Percentiles rank a stretch among this genome's conserved stretches.
These are phyloP conservation scores for Latheticus oryzae DNA, from an alignment of 2,888 invertebrate species.

Conservation along the genomic window DNA sequence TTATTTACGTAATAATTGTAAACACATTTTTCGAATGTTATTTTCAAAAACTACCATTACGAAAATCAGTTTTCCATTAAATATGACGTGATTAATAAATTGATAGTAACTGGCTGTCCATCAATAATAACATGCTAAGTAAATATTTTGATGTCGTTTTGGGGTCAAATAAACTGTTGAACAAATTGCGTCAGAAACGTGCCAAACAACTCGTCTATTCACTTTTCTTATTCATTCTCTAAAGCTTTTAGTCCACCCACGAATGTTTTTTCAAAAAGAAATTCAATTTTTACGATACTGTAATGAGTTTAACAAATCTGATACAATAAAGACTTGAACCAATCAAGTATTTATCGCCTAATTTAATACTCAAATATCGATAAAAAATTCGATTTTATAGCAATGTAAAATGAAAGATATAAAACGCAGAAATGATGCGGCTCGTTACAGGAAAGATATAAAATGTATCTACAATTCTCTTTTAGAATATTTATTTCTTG, in stretches of 20 bases:
- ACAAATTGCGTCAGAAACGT: conserved; percentile 11
- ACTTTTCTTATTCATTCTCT: background rate
- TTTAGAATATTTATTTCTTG: background rate
- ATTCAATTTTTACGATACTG: conserved; percentile 6
- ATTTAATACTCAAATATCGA: conserved; percentile 7
- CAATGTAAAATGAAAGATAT: conserved; percentile 1
- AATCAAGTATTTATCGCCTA: conserved; percentile 17
- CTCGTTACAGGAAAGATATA: background rate
- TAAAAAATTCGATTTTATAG: conserved; percentile 1
- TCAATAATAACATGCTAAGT: background rate
- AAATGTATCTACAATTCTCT: background rate
- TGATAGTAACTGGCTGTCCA: no score
- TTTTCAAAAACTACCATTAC: no score
- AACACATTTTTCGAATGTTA: no score
- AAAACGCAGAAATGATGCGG: background rate
- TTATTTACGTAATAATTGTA: no score
- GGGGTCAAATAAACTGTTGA: conserved; percentile 9
- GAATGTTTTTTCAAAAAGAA: conserved; percentile 6
- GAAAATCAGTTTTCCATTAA: no score
- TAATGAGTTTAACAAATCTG: conserved; percentile 11
- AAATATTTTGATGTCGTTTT: conserved; percentile 5
- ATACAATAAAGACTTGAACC: background rate
- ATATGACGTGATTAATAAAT: no score
- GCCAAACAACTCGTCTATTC: conserved; percentile 6
- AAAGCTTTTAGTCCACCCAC: conserved; percentile 4